Evolutionary conservation across 2,888 invertebrate species (phyloP), one percentile per base, ranked within the genome.

Genomic region (Colletes collaris): DNA sequence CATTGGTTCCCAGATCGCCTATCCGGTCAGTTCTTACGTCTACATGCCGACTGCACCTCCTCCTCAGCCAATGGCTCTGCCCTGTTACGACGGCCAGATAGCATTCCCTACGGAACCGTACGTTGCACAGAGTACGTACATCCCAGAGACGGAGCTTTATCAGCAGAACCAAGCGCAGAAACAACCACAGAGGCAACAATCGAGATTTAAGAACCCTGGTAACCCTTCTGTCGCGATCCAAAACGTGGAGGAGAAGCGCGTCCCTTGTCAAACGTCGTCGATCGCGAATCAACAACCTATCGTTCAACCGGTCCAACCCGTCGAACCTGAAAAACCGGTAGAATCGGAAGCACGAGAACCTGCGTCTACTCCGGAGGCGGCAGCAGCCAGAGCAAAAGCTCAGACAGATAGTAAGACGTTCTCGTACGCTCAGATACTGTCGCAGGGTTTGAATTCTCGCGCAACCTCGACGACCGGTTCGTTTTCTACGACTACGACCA

Each of bases 341-440:
- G 68, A 74, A 10, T 58, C 66, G 19, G 40, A 66, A 7, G 4
- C 44, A 8, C 16, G 16, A 16, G 49, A 62, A 16, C 55, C 37
- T 6, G 55, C n/a, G 11, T 8, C 46, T 11, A 13, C 27, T 7
- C 4, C 52, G 3, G 76, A 72, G 6, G 8, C 11, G 0, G 11
- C 10, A 2, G 4, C 35, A 0, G 6, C 8, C 11, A 63, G 52
- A 7, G 19, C 35, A 13, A 82, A 55, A 35, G 0, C 11, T n/a
- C 53, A 16, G 1, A 86, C 90, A 19, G 86, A 86, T 35, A 89
- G 86, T 1, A 82, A 82, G 50, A 68, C 87, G 4, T 94, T 95
- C 87, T 96, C 96, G 0, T 96, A 96, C 90, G 96, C 96, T 3
- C 95, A 96, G 93, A 95, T 96, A 89, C 93, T 96, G 87, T 95